Conservation (phyloP, 1,140 invertebrate species). For the Gryon sp. region DNA sequence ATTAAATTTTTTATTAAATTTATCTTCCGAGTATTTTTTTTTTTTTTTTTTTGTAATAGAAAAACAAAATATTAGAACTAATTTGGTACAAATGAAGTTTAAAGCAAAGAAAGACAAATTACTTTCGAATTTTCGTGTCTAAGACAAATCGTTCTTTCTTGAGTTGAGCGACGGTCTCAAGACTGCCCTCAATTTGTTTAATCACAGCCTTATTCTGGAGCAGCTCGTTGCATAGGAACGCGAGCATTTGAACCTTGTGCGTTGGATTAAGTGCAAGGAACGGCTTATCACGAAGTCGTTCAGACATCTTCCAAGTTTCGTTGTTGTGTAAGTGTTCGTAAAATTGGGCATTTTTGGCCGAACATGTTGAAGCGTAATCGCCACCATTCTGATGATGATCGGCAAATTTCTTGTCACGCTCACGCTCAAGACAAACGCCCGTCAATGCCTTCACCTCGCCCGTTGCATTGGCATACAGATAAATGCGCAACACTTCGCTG, state of each 20-base stretch:
- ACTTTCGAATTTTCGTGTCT: conserved; percentile 94
- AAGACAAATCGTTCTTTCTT: conserved; percentile 89
- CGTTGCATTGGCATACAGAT: conserved; percentile 91
- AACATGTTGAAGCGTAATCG: conserved; percentile 81
- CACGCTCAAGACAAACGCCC: conserved; percentile 87
- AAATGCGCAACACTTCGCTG: conserved; percentile 95
- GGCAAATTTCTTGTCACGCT: conserved; percentile 86
- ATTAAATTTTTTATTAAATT: conserved; percentile 16
- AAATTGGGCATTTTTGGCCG: conserved; percentile 87
- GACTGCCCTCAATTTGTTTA: conserved; percentile 87
- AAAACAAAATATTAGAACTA: too few relatives aligned
- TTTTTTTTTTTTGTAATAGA: background rate
- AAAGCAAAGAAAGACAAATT: conserved; percentile 72
- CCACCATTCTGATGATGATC: conserved; percentile 89
- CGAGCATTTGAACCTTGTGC: conserved; percentile 91
- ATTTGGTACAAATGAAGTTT: too few relatives aligned
- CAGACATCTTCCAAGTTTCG: conserved; percentile 86
- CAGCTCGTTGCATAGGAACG: conserved; percentile 95
- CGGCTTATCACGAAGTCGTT: conserved; percentile 88
- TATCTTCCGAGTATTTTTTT: background rate
- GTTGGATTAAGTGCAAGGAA: conserved; percentile 92
- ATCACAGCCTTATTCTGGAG: conserved; percentile 94
- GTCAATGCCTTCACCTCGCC: conserved; percentile 90
- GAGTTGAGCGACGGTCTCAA: conserved; percentile 87
- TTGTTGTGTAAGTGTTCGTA: conserved; percentile 88